Conservation (phyloP, 2,113 vertebrate species). For the Cyphomyrus plagiostoma region DNA sequence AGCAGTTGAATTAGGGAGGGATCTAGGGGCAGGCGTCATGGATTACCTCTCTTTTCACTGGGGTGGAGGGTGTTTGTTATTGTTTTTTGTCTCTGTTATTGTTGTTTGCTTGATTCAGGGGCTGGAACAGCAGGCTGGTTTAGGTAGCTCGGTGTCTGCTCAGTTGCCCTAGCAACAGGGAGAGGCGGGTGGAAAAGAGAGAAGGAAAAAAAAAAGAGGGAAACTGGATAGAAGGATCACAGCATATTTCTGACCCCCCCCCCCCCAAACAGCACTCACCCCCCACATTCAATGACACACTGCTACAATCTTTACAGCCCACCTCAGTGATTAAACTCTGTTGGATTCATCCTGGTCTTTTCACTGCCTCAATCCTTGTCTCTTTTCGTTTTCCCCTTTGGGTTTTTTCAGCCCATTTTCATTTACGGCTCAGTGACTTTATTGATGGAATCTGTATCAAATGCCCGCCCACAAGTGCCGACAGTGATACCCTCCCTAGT, state of each 20-base stretch:
- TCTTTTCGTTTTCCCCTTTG: background rate
- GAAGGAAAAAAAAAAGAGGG: constrained; percentile 5
- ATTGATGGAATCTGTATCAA: constrained; percentile 11
- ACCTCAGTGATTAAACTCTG: constrained; percentile 25
- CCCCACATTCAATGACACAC: constrained; percentile 12
- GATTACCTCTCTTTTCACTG: constrained; percentile 1
- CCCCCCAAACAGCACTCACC: background rate
- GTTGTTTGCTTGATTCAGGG: constrained; percentile 29
- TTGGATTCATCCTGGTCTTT: background rate
- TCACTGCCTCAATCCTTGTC: background rate
- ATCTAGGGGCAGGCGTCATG: background rate
- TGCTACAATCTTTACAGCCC: constrained; percentile 26
- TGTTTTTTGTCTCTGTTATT: background rate
- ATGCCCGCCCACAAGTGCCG: background rate
- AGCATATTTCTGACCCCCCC: constrained; percentile 10
- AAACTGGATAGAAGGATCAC: constrained; percentile 19
- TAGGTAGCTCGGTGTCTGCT: constrained; percentile 36
- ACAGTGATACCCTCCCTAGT: background rate
- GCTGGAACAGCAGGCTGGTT: constrained; percentile 22
- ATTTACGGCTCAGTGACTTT: constrained; percentile 11
- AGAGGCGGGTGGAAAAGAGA: background rate
- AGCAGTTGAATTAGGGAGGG: background rate
- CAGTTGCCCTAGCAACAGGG: constrained; percentile 39
- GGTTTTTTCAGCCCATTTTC: background rate
- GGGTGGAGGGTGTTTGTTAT: background rate